Base-by-base conservation (phyloP, 2,797 vertebrate species). In the Eremophila alpestris region DNA sequence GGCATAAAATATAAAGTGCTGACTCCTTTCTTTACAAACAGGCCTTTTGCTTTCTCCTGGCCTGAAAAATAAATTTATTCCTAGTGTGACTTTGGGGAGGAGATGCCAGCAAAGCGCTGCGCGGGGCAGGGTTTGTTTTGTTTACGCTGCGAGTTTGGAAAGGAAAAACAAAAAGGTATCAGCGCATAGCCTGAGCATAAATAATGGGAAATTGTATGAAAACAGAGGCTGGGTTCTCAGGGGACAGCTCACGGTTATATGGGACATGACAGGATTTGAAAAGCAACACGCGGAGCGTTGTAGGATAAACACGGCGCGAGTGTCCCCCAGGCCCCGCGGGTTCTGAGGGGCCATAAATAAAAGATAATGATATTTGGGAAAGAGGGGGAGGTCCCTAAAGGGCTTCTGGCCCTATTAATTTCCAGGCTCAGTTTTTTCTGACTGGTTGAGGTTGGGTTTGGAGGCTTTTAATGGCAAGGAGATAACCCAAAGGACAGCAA, bases 311-410 rank as follows among this genome's bases (percentile, higher is more conserved):
- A 97, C 46, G 75, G 63, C 60, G 65, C 51, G 77, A 60, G 29
- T 65, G 4, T 80, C 89, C 94, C 94, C 32, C 23, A 62, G 75
- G 92, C 59, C 92, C 17, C 30, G 30, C 34, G 32, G 93, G 76
- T 68, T 92, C 87, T 22, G 79, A 87, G 92, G 87, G 89, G 52
- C 64, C 81, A 77, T 95, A 96, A 96, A 96, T 95, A 91, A 87
- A 83, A 91, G 87, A 95, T 58, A 95, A 95, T 93, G 68, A 83
- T 95, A 95, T 96, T 97, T 97, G 87, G 84, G 71, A 77, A 94
- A 91, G 81, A 90, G 87, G 24, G 65, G 79, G 69, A 91, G 56
- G 30, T 27, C 91, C 85, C 62, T 41, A 20, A 3, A 23, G 38
- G 23, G 15, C 9, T 92, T 68, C 46, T 26, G 11, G 30, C 3